Conservation (phyloP, 2,888 invertebrate genomes). For the Ganaspis brasiliensis region DNA sequence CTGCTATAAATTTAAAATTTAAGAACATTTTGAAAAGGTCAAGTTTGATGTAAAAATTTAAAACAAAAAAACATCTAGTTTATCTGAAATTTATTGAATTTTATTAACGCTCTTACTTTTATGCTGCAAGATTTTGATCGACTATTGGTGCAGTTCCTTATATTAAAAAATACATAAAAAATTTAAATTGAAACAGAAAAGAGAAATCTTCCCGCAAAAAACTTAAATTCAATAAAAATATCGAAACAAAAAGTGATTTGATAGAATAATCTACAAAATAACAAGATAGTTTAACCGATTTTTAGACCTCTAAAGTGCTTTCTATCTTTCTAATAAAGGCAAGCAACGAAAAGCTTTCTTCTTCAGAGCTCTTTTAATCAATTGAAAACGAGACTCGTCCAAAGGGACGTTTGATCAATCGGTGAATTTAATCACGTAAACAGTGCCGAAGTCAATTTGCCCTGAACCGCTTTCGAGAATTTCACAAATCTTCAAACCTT, state of each 20-base stretch:
- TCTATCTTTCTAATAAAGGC: conserved; percentile 26
- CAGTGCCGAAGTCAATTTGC: conserved; percentile 29
- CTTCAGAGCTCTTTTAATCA: conserved; percentile 15
- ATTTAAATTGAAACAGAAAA: no score
- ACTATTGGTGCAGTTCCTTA: no score
- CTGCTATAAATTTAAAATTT: no score
- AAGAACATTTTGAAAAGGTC: no score
- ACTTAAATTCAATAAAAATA: neutral
- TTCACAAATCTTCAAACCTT: conserved; percentile 1
- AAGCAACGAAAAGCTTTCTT: neutral
- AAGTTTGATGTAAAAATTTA: no score
- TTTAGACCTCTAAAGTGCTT: conserved; percentile 8
- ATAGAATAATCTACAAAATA: neutral
- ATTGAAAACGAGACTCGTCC: conserved; percentile 33
- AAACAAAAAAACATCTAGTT: no score
- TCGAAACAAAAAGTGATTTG: neutral
- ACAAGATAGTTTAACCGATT: conserved; percentile 9
- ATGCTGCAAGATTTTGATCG: no score
- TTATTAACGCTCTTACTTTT: no score
- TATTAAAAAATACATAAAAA: no score
- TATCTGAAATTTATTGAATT: no score
- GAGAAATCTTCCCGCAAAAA: no score
- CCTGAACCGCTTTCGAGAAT: conserved; percentile 22
- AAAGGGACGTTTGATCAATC: conserved; percentile 38
- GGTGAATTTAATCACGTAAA: conserved; percentile 40